Base-by-base conservation (phyloP, 2,113 vertebrate species). In the Pluvianellus socialis region DNA sequence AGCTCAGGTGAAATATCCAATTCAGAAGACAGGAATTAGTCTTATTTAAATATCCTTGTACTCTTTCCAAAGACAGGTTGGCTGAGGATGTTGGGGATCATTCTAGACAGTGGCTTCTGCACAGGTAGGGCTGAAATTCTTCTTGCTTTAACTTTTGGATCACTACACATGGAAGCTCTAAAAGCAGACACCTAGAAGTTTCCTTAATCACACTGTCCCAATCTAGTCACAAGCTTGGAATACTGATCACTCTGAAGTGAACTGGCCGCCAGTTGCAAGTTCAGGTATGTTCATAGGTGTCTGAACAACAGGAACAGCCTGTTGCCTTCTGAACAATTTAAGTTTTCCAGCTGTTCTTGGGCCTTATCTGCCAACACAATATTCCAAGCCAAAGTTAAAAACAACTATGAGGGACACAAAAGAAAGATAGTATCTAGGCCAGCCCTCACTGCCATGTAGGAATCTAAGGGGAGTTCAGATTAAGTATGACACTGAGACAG, bases 211-310 rank as follows among this genome's bases (percentile, higher is more conserved):
- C 33, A 32, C 16, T 77, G 49, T 30, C n/a, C 59, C 38, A 49
- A 0, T 23, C 26, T 21, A 44, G 53, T 38, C 28, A 62, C 18
- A 47, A 52, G 35, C 38, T 38, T 80, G 73, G 42, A 76, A 73
- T 15, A 42, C 53, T 17, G 40, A 38, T 38, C 19, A 21, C n/a
- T 44, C 44, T 40, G 30, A 67, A 77, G 58, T 23, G 33, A 76
- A 52, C 2, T 0, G 4, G 35, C 23, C 38, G 30, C 33, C 33
- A 33, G 20, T 7, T 3, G 4, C n/a, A 8, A 76, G 17, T 6
- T 50, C 4, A 52, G 40, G 42, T 23, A 30, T 16, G 4, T 21
- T 56, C 28, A 2, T 0, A 56, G 23, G 30, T 33, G 27, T 21
- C 61, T 23, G 58, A 94, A 50, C 19, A 90, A 66, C 20, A 77